Percentiles rank a stretch among this genome's conserved stretches.
phyloP scores from a whole-genome alignment of 2,888 invertebrate species.

The Pelosia muscerda region DNA sequence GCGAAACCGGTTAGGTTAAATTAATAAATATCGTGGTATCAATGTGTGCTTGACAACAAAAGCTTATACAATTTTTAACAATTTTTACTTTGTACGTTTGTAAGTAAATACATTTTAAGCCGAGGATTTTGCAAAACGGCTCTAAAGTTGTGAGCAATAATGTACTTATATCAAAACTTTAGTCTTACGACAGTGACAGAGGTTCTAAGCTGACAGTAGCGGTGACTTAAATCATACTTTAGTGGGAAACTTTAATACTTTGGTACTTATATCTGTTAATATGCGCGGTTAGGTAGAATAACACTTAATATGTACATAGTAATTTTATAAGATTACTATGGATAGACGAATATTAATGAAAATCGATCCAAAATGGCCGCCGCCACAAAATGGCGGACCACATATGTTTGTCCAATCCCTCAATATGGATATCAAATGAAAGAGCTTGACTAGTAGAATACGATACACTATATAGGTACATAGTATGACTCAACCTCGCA shows the following conservation, averaged over 20 bases:
- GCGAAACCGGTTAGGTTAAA: too few species aligned
- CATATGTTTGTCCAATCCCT: too few species aligned
- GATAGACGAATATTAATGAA: too few species aligned
- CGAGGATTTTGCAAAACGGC: background rate
- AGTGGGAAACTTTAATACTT: background rate
- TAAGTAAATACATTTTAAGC: too few species aligned
- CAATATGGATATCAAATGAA: too few species aligned
- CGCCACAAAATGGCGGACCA: too few species aligned
- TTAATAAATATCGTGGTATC: too few species aligned
- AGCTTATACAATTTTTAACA: background rate
- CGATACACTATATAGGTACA: too few species aligned
- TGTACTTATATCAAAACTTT: background rate
- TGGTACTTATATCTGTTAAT: background rate
- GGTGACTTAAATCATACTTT: constrained; percentile 12
- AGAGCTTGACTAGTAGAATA: too few species aligned
- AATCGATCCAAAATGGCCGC: too few species aligned
- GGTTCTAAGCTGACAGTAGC: constrained; percentile 6
- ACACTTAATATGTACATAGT: background rate
- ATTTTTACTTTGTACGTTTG: background rate
- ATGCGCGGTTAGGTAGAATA: background rate
- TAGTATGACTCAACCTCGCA: too few species aligned
- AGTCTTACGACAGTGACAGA: background rate
- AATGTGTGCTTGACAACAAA: too few species aligned
- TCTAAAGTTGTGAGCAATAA: background rate
- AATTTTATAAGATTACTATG: background rate